A percentile compares a stretch with the other conserved stretches of the same genome.
These are phyloP conservation scores for Pachydiplax longipennis DNA, from an alignment of 2,888 invertebrate species.

Conservation along the genomic window DNA sequence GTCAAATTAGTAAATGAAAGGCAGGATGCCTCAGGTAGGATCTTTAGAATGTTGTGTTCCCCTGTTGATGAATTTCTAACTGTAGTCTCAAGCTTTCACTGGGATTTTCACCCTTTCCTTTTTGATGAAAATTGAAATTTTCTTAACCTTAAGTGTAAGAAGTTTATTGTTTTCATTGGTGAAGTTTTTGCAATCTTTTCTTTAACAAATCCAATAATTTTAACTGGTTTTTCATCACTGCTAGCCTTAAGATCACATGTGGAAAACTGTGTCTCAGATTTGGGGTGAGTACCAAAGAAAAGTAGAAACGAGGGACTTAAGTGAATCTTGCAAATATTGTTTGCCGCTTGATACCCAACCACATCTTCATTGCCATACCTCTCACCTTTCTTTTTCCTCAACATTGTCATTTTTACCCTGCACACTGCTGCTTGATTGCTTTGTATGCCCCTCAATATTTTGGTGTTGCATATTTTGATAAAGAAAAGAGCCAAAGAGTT, in stretches of 20 bases:
- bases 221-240: conserved; percentile 21
- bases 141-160: conserved; percentile 6
- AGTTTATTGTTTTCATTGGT: background rate
- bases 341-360: background rate
- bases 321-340: conserved; percentile 15
- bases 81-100: background rate
- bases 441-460: conserved; percentile 40
- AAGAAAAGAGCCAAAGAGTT: background rate
- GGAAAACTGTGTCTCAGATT: background rate
- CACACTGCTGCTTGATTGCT: conserved; percentile 44
- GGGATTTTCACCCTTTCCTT: background rate
- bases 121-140: background rate
- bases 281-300: too few species aligned
- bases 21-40: conserved; percentile 67
- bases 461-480: conserved; percentile 21
- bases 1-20: conserved; percentile 99
- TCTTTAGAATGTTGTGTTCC: conserved; percentile 50
- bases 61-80: background rate
- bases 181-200: background rate
- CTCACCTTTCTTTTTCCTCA: background rate
- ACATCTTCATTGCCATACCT: background rate
- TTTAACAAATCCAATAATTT: background rate
- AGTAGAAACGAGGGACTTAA: background rate
- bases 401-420: conserved; percentile 34
- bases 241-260: background rate